Base-by-base conservation (phyloP, 1,140 invertebrate genomes). In the Goniozus legneri region DNA sequence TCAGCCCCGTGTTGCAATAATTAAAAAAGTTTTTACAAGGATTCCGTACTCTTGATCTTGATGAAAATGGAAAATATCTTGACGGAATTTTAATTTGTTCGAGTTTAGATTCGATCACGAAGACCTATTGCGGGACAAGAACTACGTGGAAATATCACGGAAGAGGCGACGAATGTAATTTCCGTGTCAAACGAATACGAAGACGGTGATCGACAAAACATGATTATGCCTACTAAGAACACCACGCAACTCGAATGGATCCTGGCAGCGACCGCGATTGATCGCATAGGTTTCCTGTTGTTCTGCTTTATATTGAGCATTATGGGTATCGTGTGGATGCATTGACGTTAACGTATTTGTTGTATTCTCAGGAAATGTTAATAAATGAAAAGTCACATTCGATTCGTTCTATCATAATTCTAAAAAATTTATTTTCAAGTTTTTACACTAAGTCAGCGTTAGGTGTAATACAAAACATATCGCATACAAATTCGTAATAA, bases 211-310 rank as follows among this genome's bases (percentile, higher is more conserved):
- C 64, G 76, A 63, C 49, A 65, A 35, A 69, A 74, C 34, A 75
- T 77, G 27, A 68, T 78, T 35, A 54, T 57, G 8, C 57, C 64
- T 12, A 47, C 67, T n/a, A 64, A 65, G 14, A 70, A 68, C 19
- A 60, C 67, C 0, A 52, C 70, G n/a, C 76, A 80, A 58, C 64
- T 79, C 16, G 82, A 85, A 53, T 86, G 83, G 83, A 69, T 82
- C 35, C 55, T 82, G 10, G 53, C 84, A 36, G 83, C 82, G 4
- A 79, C 77, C 4, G 78, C 80, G 3, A 65, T 86, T 27, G 83
- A 85, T 69, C 75, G 83, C 45, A 58, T 84, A 14, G 69, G 69
- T 2, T 85, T 85, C 49, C 27, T 82, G 20, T 33, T 78, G 10
- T 84, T 83, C 49, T 73, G 75, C 31, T 51, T 77, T n/a, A 56